Base-by-base conservation (phyloP, 2,113 vertebrate genomes). In the Cynocephalus volans region DNA sequence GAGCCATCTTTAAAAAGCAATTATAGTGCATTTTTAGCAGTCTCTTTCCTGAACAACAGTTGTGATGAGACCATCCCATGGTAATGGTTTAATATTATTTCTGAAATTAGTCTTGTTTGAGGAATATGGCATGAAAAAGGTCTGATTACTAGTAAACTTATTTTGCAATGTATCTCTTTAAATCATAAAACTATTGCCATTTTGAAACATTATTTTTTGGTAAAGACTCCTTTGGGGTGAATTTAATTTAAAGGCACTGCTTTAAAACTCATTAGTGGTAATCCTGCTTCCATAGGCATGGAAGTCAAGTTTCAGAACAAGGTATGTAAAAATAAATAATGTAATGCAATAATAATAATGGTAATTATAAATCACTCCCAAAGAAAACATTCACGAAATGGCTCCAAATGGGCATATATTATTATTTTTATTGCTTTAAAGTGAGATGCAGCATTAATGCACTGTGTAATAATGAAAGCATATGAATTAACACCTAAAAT, bases 1-100 rank as follows among this genome's bases (percentile, higher is more conserved):
- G 97, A 97, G 86, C 82, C 54, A 95, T 97, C 96, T 97, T 98
- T 97, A 97, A 97, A 97, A 97, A 95, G 96, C 95, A 98, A 97
- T 97, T 97, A 95, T 72, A 97, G 88, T 89, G 86, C 69, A 98
- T 97, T 98, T 98, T 96, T 82, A 94, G 90, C 87, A 96, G 92
- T 86, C 64, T 79, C 64, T 96, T 95, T 93, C 79, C 88, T 93
- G 93, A 97, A 96, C 84, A 97, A 97, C 90, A 93, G 87, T 97
- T 97, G 85, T 97, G 88, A 98, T 97, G 90, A 97, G 96, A 96
- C 77, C 31, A 89, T 97, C 94, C 90, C 96, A 97, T 72, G 94
- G 88, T 96, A 97, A 97, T 96, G 67, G 77, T 94, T 97, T 97
- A 96, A 96, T 96, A 97, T 96, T 96, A 98, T 96, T 98, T 98